Percentiles rank a stretch among this genome's conserved stretches.
Evolutionary conservation across 2,113 vertebrate species (phyloP).

Genomic region (Ascaphus truei): DNA sequence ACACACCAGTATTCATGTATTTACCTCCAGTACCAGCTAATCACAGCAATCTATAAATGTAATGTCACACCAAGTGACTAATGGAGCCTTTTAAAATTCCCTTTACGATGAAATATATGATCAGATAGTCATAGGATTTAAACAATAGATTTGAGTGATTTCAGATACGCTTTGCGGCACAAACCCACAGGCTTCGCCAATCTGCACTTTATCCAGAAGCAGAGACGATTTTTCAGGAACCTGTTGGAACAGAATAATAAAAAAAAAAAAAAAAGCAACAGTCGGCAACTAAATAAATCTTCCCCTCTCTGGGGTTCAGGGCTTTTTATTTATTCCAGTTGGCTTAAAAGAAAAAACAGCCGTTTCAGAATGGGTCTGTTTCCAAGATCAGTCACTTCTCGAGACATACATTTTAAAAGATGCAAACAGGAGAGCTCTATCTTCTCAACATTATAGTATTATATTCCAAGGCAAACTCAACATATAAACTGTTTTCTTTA

Average conservation of each 20-base stretch:
- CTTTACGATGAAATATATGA: slow-evolving; percentile 4
- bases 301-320: background rate
- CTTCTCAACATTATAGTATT: too few relatives aligned
- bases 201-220: background rate
- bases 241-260: background rate
- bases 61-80: background rate
- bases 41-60: background rate
- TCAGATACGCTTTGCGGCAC: background rate
- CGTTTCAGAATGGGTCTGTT: too few relatives aligned
- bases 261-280: background rate
- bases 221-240: background rate
- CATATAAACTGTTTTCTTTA: too few relatives aligned
- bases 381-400: too few relatives aligned
- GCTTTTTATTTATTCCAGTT: background rate
- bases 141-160: slow-evolving; percentile 21
- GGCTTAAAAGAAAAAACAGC: too few relatives aligned
- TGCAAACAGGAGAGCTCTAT: too few relatives aligned
- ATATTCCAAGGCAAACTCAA: too few relatives aligned
- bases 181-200: background rate
- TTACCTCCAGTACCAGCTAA: background rate
- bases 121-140: slow-evolving; percentile 8
- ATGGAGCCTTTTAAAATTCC: slow-evolving; percentile 8
- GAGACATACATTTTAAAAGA: too few relatives aligned
- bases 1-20: background rate
- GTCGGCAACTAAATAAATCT: background rate